Evolutionary conservation across 2,888 invertebrate genomes (phyloP), one percentile per base, ranked within the genome.

Genomic region (Drosophila algonquin): DNA sequence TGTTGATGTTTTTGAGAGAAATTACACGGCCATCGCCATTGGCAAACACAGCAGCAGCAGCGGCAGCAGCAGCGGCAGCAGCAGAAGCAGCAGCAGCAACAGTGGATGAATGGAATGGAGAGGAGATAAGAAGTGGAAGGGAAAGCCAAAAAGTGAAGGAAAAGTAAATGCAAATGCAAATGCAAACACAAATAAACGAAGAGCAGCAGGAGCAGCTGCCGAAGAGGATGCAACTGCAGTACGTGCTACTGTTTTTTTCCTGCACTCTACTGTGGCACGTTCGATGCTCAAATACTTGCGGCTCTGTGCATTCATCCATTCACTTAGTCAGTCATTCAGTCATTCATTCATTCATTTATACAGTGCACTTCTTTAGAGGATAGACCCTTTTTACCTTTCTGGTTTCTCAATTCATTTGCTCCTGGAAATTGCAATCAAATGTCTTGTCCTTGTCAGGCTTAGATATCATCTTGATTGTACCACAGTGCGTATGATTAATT

Each of bases 401-500:
- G 30, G 8, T 8, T 27, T 27, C 27, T 27, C 27, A 27, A 27
- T 1, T 2, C 7, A 6, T 27, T 27, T 7, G 27, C 4, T 4
- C 0, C 8, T 27, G 27, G 27, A 27, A 8, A 27, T 14, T 40
- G 27, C 65, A 40, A 47, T 65, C 57, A 69, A 48, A 16, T 32
- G n/a, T 16, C 7, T 27, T 1, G 77, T 21, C 21, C 63, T 80
- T 75, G 80, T 80, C 84, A 40, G 64, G 70, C 57, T 73, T 70
- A 56, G 65, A 64, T 64, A 51, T 72, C 63, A 81, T 85, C 86
- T 76, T 74, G 81, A 73, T 87, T 79, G 75, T 58, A 81, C 76
- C 78, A 81, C 83, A 62, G 73, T 80, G 83, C 83, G 89, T 86
- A 80, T 88, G 80, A 86, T 86, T 86, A 77, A 86, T 77, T 63